Conservation (phyloP, 2,797 vertebrate genomes). For the Helarctos malayanus region DNA sequence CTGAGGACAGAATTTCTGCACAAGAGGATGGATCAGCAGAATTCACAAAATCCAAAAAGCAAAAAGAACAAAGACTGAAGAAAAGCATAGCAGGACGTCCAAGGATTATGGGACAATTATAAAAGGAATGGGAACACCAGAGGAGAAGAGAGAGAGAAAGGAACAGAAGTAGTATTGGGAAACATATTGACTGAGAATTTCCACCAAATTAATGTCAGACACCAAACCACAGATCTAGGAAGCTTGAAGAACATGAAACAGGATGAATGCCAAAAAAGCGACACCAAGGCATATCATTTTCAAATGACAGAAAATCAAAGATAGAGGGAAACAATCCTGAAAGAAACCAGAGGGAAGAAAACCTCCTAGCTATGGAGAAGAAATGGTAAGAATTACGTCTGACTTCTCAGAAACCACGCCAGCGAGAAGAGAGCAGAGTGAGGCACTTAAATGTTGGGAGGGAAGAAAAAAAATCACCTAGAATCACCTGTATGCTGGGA, state of each 20-base stretch:
- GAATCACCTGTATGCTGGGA: background rate
- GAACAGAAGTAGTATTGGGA: background rate
- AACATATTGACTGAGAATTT: background rate
- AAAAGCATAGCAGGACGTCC: background rate
- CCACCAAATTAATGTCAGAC: background rate
- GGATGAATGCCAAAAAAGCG: background rate
- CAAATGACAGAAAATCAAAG: background rate
- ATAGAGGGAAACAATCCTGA: background rate
- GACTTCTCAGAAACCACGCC: background rate
- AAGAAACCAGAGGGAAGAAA: background rate
- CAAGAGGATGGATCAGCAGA: background rate
- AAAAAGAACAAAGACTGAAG: background rate
- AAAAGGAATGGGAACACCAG: background rate
- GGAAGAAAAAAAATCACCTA: background rate
- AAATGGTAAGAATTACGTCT: background rate
- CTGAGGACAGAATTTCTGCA: background rate
- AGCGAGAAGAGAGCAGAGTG: background rate
- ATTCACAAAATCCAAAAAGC: background rate
- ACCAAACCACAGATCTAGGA: background rate
- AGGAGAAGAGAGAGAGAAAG: background rate
- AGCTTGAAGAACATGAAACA: background rate
- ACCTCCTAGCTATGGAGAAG: background rate
- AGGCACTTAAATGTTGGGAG: background rate
- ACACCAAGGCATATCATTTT: background rate
- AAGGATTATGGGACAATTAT: background rate